phyloP scores from a whole-genome alignment of 2,888 invertebrate genomes.

The Epinotia ramella region DNA sequence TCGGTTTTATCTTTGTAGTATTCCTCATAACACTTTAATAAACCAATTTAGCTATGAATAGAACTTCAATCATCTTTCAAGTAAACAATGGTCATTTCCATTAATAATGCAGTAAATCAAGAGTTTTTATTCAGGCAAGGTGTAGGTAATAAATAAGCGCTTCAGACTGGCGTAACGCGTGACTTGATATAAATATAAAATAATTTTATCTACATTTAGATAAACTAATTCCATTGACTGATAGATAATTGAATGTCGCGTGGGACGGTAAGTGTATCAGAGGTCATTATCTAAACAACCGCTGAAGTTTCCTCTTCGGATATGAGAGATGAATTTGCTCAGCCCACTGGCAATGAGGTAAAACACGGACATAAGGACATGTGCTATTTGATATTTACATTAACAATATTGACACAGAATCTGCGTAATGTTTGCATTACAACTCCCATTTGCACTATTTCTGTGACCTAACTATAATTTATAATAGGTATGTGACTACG shows the following conservation, averaged over 20 bases:
- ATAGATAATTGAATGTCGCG: not conserved
- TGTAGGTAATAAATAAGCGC: not conserved
- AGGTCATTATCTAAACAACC: conserved; percentile 12
- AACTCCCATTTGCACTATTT: conserved; percentile 9
- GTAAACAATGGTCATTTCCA: not conserved
- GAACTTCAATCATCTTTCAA: not conserved
- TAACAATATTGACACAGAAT: conserved; percentile 30
- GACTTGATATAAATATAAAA: not conserved
- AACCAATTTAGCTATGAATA: no score
- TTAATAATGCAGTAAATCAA: not conserved
- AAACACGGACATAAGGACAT: conserved; percentile 42
- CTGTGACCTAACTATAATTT: conserved; percentile 7
- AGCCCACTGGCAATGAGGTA: conserved; percentile 36
- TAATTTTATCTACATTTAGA: not conserved
- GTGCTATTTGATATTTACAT: conserved; percentile 25
- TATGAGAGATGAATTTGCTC: conserved; percentile 36
- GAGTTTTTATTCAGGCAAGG: not conserved
- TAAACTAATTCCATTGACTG: not conserved
- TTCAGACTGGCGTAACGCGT: not conserved
- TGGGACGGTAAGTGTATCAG: conserved; percentile 3
- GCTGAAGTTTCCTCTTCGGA: conserved; percentile 33
- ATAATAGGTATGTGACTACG: not conserved
- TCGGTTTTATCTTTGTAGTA: not conserved
- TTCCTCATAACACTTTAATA: no score
- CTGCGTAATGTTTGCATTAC: conserved; percentile 28